These are phyloP conservation scores for Agrochola circellaris DNA, from an alignment of 2,888 invertebrate genomes.

Conservation along the genomic window DNA sequence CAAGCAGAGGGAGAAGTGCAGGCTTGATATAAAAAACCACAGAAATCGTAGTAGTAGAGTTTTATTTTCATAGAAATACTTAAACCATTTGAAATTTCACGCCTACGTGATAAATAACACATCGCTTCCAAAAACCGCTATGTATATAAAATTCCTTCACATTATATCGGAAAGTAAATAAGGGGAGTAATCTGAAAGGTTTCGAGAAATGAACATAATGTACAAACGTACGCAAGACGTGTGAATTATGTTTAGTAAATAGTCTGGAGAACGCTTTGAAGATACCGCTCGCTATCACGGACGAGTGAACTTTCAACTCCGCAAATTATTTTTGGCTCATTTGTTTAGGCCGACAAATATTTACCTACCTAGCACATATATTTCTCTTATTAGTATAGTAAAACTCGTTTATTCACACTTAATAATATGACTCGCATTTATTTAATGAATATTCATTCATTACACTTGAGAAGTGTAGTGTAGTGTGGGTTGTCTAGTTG, in stretches of 20 bases:
- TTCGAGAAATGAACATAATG: constrained; percentile 51
- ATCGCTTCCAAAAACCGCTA: constrained; percentile 9
- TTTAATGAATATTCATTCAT: constrained; percentile 11
- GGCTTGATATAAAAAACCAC: background rate
- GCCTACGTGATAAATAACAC: constrained; percentile 29
- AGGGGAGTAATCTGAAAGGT: constrained; percentile 46
- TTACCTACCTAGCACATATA: constrained; percentile 27
- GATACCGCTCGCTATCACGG: constrained; percentile 70
- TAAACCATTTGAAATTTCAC: background rate
- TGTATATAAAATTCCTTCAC: constrained; percentile 10
- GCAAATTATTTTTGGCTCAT: constrained; percentile 50
- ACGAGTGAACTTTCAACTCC: constrained; percentile 71
- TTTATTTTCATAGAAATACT: background rate
- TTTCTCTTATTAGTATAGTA: background rate
- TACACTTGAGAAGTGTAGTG: no score
- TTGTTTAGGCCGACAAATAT: constrained; percentile 39
- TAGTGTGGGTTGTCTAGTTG: constrained; percentile 57
- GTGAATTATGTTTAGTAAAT: constrained; percentile 62
- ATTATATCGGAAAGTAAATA: constrained; percentile 44
- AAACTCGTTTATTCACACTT: constrained; percentile 23
- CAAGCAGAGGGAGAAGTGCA: background rate
- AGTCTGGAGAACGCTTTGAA: constrained; percentile 61
- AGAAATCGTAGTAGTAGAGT: background rate
- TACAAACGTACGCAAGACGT: constrained; percentile 49
- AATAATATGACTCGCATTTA: background rate